Evolutionary conservation across 2,797 vertebrate genomes (phyloP).

Genomic region (Micromesistius poutassou): DNA sequence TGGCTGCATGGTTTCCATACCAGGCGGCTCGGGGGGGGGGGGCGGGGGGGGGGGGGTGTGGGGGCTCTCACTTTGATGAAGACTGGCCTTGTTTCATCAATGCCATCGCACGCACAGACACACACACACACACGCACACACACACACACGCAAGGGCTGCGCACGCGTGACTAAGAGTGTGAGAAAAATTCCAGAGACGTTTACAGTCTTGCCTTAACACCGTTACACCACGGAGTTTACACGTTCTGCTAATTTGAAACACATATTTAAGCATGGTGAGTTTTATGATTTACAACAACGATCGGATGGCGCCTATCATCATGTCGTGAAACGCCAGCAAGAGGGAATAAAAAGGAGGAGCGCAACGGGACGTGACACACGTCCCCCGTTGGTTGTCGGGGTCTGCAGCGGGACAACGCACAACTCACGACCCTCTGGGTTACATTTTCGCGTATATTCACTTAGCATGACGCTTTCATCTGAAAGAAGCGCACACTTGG

Average conservation of each 20-base stretch:
- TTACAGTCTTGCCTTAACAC: slow-evolving; percentile 54
- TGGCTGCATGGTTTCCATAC: slow-evolving; percentile 74
- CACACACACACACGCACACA: slow-evolving; percentile 50
- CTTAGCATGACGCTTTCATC: neutral
- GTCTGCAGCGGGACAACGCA: no score
- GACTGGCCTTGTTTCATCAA: slow-evolving; percentile 55
- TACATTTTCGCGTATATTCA: no score
- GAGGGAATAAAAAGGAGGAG: neutral
- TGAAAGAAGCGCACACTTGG: neutral
- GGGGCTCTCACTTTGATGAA: slow-evolving; percentile 77
- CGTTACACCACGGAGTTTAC: slow-evolving; percentile 19
- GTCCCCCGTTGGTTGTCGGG: no score
- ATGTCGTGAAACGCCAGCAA: neutral
- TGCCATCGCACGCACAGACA: slow-evolving; percentile 59
- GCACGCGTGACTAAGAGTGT: slow-evolving; percentile 53
- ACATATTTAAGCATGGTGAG: neutral
- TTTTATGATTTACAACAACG: neutral
- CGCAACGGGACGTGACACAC: neutral
- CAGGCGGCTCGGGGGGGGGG: slow-evolving; percentile 63
- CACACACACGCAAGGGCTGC: slow-evolving; percentile 60
- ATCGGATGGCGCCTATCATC: neutral
- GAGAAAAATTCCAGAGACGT: slow-evolving; percentile 17
- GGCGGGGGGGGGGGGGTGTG: slow-evolving; percentile 60
- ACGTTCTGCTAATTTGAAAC: neutral
- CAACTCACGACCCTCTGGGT: neutral